Evolutionary conservation across 2,797 vertebrate genomes (phyloP).

Genomic region (Danio tinwini): DNA sequence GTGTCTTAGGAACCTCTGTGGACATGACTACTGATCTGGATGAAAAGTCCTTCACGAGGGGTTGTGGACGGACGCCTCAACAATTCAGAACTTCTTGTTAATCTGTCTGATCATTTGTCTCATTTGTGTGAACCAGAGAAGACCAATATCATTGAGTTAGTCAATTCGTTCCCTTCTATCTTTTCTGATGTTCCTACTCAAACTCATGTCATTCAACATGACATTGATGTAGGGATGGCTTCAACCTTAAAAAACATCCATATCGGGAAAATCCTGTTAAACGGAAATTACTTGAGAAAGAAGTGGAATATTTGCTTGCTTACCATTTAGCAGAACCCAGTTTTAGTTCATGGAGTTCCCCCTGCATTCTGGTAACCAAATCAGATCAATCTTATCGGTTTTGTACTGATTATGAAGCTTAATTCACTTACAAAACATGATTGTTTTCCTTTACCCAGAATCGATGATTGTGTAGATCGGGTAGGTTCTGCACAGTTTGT

Average conservation of each 20-base stretch:
- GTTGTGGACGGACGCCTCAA: background rate
- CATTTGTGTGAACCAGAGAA: background rate
- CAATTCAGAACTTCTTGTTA: background rate
- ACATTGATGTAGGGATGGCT: background rate
- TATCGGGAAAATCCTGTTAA: background rate
- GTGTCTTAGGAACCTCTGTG: too few relatives aligned
- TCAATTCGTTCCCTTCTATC: background rate
- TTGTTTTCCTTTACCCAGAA: too few relatives aligned
- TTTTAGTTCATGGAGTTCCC: background rate
- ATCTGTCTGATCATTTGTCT: background rate
- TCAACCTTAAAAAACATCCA: constrained; percentile 1
- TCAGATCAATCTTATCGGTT: background rate
- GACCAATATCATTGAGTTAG: background rate
- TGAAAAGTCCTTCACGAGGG: background rate
- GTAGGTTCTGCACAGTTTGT: too few relatives aligned
- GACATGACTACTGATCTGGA: background rate
- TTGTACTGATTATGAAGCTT: too few relatives aligned
- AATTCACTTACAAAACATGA: too few relatives aligned
- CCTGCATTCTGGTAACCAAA: background rate
- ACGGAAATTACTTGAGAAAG: background rate
- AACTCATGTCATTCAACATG: background rate
- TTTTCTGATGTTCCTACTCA: background rate
- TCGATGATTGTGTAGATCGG: too few relatives aligned
- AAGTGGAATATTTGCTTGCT: background rate
- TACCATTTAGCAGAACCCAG: background rate